Evolutionary conservation across 2,888 invertebrate genomes (phyloP).

Genomic region (Aproaerema taeniolella): DNA sequence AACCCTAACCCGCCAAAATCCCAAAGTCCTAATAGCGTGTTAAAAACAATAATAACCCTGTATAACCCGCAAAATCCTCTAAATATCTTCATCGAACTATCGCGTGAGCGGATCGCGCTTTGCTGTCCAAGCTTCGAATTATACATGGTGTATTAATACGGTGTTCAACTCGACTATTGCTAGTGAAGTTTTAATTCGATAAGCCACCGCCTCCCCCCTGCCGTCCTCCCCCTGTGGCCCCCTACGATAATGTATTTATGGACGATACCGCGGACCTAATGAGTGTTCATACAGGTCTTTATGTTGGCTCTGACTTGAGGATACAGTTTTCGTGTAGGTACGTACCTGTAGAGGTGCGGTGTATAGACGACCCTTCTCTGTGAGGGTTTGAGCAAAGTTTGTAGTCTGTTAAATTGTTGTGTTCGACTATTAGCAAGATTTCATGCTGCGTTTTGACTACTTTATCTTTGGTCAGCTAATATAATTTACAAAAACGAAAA

Average conservation of each 20-base stretch:
- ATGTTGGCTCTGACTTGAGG: conserved; percentile 50
- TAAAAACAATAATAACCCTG: conserved; percentile 4
- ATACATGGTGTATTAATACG: conserved; percentile 76
- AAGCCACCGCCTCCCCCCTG: conserved; percentile 48
- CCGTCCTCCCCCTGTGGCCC: conserved; percentile 46
- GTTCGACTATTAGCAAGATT: no score
- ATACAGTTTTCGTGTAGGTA: no score
- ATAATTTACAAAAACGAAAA: no score
- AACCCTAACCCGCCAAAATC: no score
- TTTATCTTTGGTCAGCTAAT: no score
- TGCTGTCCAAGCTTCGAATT: conserved; percentile 72
- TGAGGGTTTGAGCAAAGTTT: no score
- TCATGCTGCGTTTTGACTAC: no score
- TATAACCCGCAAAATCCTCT: conserved; percentile 3
- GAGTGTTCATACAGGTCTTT: conserved; percentile 69
- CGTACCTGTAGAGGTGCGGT: no score
- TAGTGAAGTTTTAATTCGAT: conserved; percentile 75
- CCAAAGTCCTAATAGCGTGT: neutral
- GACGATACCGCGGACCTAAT: conserved; percentile 72
- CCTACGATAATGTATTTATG: conserved; percentile 74
- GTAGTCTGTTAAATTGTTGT: no score
- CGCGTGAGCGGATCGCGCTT: conserved; percentile 33
- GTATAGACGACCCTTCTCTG: no score
- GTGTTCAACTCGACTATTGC: conserved; percentile 75
- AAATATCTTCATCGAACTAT: neutral